Evolutionary conservation across 2,888 invertebrate species (phyloP), one percentile per base, ranked within the genome.

Genomic region (Mactromeris polynyma): DNA sequence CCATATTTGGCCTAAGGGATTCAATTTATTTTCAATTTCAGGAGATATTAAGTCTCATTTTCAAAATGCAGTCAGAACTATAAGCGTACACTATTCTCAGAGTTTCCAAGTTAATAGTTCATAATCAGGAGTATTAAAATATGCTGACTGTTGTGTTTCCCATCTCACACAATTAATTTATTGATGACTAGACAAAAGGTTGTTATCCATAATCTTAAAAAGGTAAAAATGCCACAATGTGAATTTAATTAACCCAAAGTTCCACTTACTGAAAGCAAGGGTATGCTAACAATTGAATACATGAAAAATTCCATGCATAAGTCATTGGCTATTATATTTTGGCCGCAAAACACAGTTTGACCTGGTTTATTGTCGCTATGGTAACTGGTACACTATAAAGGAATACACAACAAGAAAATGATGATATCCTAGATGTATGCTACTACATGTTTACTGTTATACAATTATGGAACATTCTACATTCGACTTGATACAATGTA

Each of bases 281-380:
- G 73, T 73, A 36, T 3, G 36, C 73, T 33, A 33, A 73, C 73
- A 73, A 31, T 19, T 73, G 33, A 73, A 73, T 73, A 19, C 73
- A 33, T 17, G 31, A 73, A 31, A 69, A 64, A 64, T 73, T 73
- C 19, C 73, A 73, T 33, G 36, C 33, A 73, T 73, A 73, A 7
- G 73, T 73, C 73, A 33, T 19, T 33, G 14, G 33, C 17, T 19
- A 1, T n/a, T n/a, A 58, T 26, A 58, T 58, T 6, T 73, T 17
- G 21, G 31, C 73, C 73, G 73, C 73, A 73, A 73, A 73, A 73
- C 73, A 73, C 73, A 73, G 73, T 73, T 73, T 73, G 3, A 73
- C 73, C 73, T 73, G 73, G 73, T 73, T 73, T 73, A 73, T 73
- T 73, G 73, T 73, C 73, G 73, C 19, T 73, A 73, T 36, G 19